These are phyloP conservation scores for Dicrurus megarhynchus DNA, from an alignment of 2,113 vertebrate genomes.

Conservation along the genomic window DNA sequence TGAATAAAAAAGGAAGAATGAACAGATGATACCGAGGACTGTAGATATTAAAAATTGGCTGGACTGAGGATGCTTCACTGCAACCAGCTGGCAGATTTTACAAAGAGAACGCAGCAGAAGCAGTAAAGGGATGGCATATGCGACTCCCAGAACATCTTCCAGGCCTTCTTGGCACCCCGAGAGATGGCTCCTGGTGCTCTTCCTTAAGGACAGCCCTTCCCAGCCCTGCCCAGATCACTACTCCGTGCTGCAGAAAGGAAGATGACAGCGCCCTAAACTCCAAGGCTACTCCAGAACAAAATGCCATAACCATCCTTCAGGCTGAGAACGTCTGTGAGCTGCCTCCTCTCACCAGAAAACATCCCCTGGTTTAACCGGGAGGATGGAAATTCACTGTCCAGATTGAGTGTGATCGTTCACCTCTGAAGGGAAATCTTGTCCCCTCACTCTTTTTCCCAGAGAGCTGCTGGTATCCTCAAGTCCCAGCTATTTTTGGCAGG, in stretches of 20 bases:
- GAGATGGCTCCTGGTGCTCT: accelerated
- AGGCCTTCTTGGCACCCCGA: not conserved
- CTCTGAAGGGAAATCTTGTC: not conserved
- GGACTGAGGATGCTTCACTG: not conserved
- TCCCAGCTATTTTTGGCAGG: not conserved
- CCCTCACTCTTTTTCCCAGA: not conserved
- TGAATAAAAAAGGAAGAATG: not conserved
- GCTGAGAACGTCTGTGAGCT: not conserved
- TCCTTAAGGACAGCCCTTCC: not conserved
- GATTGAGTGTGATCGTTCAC: accelerated
- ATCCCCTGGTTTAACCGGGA: accelerated
- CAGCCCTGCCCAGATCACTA: not conserved
- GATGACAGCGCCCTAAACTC: not conserved
- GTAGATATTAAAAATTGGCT: not conserved
- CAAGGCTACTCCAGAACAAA: not conserved
- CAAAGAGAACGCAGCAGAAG: not conserved
- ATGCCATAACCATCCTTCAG: not conserved
- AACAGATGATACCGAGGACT: not conserved
- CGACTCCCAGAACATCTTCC: not conserved
- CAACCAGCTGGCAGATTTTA: not conserved
- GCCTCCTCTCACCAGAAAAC: not conserved
- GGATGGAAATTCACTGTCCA: not conserved
- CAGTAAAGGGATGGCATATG: accelerated
- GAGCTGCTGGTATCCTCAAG: not conserved
- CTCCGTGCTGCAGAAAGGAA: not conserved